Base-by-base conservation (phyloP, 2,888 invertebrate genomes). In the Xestia xanthographa region DNA sequence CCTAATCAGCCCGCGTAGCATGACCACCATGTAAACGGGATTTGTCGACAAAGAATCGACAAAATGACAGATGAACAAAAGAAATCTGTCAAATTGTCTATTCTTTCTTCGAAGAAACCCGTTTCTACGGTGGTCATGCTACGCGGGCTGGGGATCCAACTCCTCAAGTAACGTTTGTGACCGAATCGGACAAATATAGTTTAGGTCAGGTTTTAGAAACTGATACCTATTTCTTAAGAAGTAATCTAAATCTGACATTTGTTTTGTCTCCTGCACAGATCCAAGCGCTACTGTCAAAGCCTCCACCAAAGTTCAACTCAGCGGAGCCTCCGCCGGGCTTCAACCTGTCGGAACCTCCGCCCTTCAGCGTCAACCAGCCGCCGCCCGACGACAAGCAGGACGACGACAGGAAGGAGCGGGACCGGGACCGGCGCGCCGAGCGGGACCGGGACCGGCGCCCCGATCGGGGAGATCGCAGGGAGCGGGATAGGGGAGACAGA, bases 201-300 rank as follows among this genome's bases (percentile, higher is more conserved):
- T 1, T 53, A 53, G 12, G n/a, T 0, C 53, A 17, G 17, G 29
- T 29, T 17, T 58, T 58, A 29, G 14, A 58, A 58, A 58, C 29
- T 14, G 14, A 58, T 58, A 29, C 17, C 56, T 29, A 29, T 29
- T 29, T 56, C n/a, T 2, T 29, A 26, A 58, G 8, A 58, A 29
- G 3, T 26, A 6, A 68, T 26, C 3, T 53, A 11, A 66, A 26
- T 68, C 20, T 74, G 38, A 53, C 9, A 20, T 56, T 11, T 1
- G 29, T 14, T n/a, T 22, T 34, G 41, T 77, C 72, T 72, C 45
- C 66, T 66, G 43, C 26, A 82, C 91, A 97, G 91, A 93, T 97
- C 20, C 97, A 97, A 86, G 97, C 97, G 0, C 93, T 97, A 6
- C 92, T 97, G 17, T 97, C 97, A 45, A 95, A 95, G 69, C 97